Evolutionary conservation across 2,797 vertebrate genomes (phyloP).

Genomic region (Paguma larvata): DNA sequence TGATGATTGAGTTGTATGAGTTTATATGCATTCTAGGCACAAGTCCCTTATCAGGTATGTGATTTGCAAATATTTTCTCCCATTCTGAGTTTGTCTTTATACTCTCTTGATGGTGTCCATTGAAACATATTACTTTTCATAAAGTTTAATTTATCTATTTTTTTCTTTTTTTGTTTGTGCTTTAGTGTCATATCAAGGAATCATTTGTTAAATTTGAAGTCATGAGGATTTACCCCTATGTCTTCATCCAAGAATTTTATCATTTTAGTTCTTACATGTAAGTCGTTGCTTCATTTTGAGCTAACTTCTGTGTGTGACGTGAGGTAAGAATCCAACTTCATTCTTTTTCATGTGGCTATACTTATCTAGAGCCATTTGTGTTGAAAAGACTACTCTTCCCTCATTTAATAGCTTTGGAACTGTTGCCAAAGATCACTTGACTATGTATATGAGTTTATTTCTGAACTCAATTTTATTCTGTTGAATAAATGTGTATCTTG

Average conservation of each 20-base stretch:
- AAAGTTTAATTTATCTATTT: background rate
- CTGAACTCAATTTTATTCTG: background rate
- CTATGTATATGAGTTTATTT: background rate
- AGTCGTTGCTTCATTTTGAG: background rate
- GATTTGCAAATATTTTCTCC: background rate
- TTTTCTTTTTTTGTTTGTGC: background rate
- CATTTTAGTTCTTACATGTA: background rate
- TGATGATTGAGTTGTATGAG: background rate
- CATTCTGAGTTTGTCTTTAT: background rate
- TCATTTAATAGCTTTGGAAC: background rate
- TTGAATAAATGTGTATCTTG: background rate
- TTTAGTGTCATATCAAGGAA: background rate
- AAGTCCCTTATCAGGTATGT: background rate
- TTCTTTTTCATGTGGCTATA: background rate
- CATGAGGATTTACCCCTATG: background rate
- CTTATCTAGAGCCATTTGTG: background rate
- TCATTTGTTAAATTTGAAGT: background rate
- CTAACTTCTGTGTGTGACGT: background rate
- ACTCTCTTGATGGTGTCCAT: background rate
- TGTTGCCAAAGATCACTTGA: background rate
- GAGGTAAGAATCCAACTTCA: background rate
- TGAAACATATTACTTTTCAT: background rate
- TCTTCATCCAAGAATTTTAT: background rate
- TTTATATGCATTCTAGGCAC: background rate
- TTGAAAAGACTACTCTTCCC: background rate